A percentile compares a stretch with the other conserved stretches of the same genome.
Conservation (phyloP, 35 echinoderm and acorn worm genomes). For the Apostichopus californicus region DNA sequence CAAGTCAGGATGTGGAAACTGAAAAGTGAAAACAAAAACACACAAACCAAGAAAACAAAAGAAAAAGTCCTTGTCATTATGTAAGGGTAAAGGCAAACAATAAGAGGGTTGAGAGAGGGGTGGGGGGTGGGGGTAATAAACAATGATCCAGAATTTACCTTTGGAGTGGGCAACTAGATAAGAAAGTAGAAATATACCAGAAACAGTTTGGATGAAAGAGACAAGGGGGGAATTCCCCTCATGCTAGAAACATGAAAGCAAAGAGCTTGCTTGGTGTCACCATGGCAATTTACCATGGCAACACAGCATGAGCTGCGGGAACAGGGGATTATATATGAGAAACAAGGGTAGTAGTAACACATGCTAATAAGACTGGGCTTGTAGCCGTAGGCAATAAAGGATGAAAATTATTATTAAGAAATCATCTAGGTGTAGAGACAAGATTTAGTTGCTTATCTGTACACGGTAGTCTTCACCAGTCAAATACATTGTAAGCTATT, state of each 20-base stretch:
- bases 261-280: neutral
- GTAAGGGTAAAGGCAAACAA: neutral
- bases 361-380: too few species aligned
- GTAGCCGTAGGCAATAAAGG: too few species aligned
- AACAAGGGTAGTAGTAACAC: too few species aligned
- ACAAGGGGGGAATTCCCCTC: neutral
- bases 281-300: neutral
- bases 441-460: too few species aligned
- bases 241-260: neutral
- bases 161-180: conserved; percentile 40
- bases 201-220: conserved; percentile 40
- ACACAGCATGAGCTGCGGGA: neutral
- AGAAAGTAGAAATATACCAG: conserved; percentile 45
- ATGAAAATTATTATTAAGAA: too few species aligned
- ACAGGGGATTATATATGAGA: too few species aligned
- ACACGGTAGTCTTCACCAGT: too few species aligned
- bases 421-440: too few species aligned
- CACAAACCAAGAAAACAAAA: conserved; percentile 10
- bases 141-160: conserved; percentile 28
- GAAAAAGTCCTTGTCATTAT: neutral
- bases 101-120: neutral
- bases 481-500: too few species aligned
- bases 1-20: neutral
- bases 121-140: neutral
- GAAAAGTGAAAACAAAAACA: neutral